A percentile compares a stretch with the other conserved stretches of the same genome.
Conservation (phyloP, 2,797 vertebrate genomes). For the Periophthalmus magnuspinnatus region DNA sequence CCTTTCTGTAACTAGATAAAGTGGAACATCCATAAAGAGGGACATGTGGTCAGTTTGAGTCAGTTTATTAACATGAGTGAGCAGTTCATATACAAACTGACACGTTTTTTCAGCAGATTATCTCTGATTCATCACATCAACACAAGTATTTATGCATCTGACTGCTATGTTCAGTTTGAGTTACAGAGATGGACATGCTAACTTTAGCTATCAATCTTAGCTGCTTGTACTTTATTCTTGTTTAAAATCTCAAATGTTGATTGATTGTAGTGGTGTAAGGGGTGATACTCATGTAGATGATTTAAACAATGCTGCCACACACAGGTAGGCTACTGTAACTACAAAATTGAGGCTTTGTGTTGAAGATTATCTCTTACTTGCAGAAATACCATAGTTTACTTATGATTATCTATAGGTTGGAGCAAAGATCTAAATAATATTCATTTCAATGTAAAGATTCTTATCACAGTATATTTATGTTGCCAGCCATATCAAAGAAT, state of each 20-base stretch:
- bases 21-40: too few species aligned
- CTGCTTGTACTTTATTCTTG: background rate
- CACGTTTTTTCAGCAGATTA: background rate
- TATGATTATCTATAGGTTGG: too few species aligned
- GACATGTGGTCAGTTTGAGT: too few species aligned
- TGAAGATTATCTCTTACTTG: background rate
- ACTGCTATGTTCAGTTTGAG: background rate
- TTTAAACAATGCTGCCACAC: slow-evolving; percentile 5
- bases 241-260: background rate
- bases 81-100: too few species aligned
- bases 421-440: too few species aligned
- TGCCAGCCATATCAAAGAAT: too few species aligned
- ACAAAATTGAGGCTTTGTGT: background rate
- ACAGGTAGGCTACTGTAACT: background rate
- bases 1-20: background rate
- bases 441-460: background rate
- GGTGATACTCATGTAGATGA: background rate
- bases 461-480: background rate
- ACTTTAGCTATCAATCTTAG: background rate
- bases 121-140: background rate
- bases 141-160: background rate
- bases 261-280: background rate
- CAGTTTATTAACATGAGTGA: too few species aligned
- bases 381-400: too few species aligned
- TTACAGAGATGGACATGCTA: background rate